Base-by-base conservation (phyloP, 2,797 vertebrate genomes). In the Sebastiscus albofasciatus region DNA sequence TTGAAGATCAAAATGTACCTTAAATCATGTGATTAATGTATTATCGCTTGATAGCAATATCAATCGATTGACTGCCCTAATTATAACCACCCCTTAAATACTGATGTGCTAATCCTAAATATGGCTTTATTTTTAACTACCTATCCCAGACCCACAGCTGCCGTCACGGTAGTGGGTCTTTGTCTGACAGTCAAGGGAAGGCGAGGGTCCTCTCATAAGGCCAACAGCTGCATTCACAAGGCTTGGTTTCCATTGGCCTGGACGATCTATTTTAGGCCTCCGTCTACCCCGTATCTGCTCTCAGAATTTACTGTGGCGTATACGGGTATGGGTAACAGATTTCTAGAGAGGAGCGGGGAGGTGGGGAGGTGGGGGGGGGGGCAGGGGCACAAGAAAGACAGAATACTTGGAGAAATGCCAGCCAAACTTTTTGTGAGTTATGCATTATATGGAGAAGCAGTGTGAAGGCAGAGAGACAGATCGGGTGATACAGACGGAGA, bases 191-290 rank as follows among this genome's bases (percentile, higher is more conserved):
- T 79, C 49, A 29, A 52, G 42, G 13, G 42, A 72, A 80, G 77
- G 66, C 34, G 6, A 67, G 72, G 72, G 59, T 82, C 83, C 65
- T 69, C 68, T 89, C 90, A 89, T 89, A 83, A 88, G 90, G 81
- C 85, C 88, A 74, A 90, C 93, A 95, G 93, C 93, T 95, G 93
- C 87, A 88, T 84, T 91, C 80, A 67, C 75, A 84, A 85, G 64
- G 22, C 74, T 80, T 31, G 66, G 52, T 79, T 91, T 88, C 76
- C 69, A 88, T 72, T 64, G 56, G 80, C 72, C 86, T 26, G 55
- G 34, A 62, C 70, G 6, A 55, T 91, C 90, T 92, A 92, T 93
- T 92, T 94, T 89, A 76, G 83, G 79, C 79, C 73, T 87, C 71
- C 8, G 79, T 87, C 80, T 77, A 84, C 81, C 80, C 80, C 85